Conservation (phyloP, 2,797 vertebrate species). For the Schizopygopsis pylzovi region DNA sequence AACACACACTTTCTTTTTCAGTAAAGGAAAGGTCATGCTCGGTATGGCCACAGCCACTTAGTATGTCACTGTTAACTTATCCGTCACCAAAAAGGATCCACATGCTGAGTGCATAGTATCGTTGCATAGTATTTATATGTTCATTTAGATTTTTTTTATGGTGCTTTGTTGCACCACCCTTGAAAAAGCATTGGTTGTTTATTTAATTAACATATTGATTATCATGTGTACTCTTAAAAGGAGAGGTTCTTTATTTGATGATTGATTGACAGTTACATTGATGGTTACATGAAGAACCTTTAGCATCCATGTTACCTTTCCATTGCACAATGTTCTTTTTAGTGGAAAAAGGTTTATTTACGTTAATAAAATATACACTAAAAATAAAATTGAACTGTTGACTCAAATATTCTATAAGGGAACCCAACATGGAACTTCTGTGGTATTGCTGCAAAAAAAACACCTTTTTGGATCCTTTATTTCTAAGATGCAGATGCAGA, state of each 20-base stretch:
- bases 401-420: not conserved
- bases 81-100: not conserved
- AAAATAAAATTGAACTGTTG: not conserved
- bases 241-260: not conserved
- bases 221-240: not conserved
- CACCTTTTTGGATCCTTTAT: not conserved
- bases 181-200: not conserved
- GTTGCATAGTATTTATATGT: not conserved
- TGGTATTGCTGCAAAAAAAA: not conserved
- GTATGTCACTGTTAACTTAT: slow-evolving; percentile 17
- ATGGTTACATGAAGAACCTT: not conserved
- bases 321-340: not conserved
- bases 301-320: not conserved
- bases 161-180: not conserved
- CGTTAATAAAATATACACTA: not conserved
- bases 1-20: not conserved
- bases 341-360: not conserved
- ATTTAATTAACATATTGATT: not conserved
- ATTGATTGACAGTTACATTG: too few species aligned
- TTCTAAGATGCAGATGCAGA: not conserved
- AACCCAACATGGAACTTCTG: not conserved
- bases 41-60: slow-evolving; percentile 4
- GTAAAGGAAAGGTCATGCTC: slow-evolving; percentile 23
- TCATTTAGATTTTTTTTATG: not conserved
- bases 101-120: not conserved